A percentile compares a stretch with the other conserved stretches of the same genome.
Conservation (phyloP, 2,113 vertebrate species). For the Plectropomus leopardus region DNA sequence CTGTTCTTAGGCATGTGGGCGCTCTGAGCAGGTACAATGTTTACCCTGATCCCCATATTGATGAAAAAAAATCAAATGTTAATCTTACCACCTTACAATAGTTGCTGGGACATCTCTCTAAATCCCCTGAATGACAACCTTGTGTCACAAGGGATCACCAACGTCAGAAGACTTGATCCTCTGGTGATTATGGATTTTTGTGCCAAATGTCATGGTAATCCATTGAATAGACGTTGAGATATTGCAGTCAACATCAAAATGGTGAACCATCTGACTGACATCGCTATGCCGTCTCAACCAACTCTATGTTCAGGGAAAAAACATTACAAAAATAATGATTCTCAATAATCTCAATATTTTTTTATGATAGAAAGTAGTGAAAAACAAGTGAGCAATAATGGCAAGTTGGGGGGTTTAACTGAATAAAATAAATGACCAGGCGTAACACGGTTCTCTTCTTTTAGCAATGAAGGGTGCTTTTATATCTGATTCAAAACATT, state of each 20-base stretch:
- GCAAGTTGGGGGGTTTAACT: not conserved
- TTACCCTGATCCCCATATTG: not conserved
- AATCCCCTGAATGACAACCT: not conserved
- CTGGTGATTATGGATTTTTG: not conserved
- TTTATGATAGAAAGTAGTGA: not conserved
- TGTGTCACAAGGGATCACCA: not conserved
- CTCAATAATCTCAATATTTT: not conserved
- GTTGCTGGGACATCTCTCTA: not conserved
- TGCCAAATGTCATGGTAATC: not conserved
- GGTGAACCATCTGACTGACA: not conserved
- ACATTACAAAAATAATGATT: not conserved
- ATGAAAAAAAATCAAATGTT: too few species aligned
- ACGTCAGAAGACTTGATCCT: not conserved
- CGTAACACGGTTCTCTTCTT: too few species aligned
- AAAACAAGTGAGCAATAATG: not conserved
- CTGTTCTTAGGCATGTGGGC: not conserved
- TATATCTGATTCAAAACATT: too few species aligned
- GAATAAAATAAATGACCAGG: not conserved
- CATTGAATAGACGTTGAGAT: not conserved
- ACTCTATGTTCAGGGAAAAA: not conserved
- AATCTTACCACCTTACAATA: not conserved
- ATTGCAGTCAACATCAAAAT: not conserved
- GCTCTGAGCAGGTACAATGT: not conserved
- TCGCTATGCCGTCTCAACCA: not conserved
- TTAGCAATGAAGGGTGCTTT: not conserved